Percentiles rank a stretch among this genome's conserved stretches.
Conservation (phyloP, 2,888 invertebrate species). For the Melinopterus prodromus region DNA sequence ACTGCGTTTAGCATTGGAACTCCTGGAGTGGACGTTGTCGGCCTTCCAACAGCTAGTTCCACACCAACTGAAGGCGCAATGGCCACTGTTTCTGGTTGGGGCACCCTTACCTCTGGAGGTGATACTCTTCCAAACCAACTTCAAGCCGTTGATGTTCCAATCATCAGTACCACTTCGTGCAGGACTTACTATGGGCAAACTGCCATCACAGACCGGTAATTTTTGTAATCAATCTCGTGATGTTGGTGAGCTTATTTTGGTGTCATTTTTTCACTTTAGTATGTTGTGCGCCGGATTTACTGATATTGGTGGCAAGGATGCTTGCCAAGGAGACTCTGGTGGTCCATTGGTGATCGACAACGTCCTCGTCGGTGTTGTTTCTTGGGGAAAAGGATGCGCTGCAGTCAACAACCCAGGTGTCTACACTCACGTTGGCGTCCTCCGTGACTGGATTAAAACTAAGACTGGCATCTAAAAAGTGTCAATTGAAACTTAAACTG, state of each 20-base stretch:
- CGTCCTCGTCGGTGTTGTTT: conserved; percentile 28
- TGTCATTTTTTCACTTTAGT: conserved; percentile 43
- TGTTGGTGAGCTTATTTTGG: background rate
- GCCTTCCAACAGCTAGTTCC: conserved; percentile 35
- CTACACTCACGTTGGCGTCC: conserved; percentile 25
- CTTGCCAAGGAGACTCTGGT: conserved; percentile 60
- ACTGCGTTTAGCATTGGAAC: conserved; percentile 31
- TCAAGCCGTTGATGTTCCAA: conserved; percentile 40
- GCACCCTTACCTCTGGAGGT: conserved; percentile 29
- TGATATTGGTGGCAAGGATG: conserved; percentile 61
- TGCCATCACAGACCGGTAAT: conserved; percentile 49
- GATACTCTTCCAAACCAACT: conserved; percentile 33
- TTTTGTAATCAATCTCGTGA: background rate
- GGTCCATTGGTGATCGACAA: conserved; percentile 30
- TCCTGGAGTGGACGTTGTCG: conserved; percentile 20
- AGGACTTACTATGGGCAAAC: conserved; percentile 23
- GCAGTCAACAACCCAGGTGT: conserved; percentile 15
- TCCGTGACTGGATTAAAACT: conserved; percentile 25
- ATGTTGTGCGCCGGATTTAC: conserved; percentile 67
- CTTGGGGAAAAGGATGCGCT: conserved; percentile 31
- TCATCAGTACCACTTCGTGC: conserved; percentile 39
- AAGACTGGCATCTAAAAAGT: conserved; percentile 14
- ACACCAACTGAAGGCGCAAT: conserved; percentile 34
- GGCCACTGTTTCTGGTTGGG: conserved; percentile 43
- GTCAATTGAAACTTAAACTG: background rate